Evolutionary conservation across 2,888 invertebrate species (phyloP), one percentile per base, ranked within the genome.

Genomic region (Standfussiana lucernea): DNA sequence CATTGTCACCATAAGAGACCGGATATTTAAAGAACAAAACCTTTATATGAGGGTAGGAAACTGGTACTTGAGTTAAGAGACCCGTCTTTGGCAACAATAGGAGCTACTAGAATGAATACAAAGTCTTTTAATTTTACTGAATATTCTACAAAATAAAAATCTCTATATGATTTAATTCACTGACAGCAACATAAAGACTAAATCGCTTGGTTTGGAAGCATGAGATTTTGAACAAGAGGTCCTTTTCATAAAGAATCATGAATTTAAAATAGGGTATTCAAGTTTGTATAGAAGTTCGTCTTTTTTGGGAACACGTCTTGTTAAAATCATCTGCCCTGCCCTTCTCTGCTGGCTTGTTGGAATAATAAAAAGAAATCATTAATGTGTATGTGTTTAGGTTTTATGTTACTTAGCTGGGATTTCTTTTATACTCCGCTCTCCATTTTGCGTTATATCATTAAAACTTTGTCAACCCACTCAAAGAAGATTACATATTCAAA

Each of bases 401-500:
- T 59, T 59, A 32, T 18, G 13, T 13, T 50, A 50, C 10, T 50
- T 24, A 47, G 8, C 50, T n/a, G n/a, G n/a, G n/a, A 56, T 56
- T n/a, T 72, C 7, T 40, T 13, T 42, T n/a, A n/a, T n/a, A n/a
- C n/a, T 32, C 5, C 1, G 40, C 21, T 72, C 28, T n/a, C 6
- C 35, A n/a, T 37, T 47, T 70, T 18, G 28, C 15, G 28, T 45
- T 18, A 28, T 1, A 40, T 32, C 2, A 24, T 35, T 37, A 47
- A 47, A 72, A 72, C 11, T 50, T 24, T 35, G n/a, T 37, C 45
- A 40, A 53, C 37, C 53, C 10, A 5, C 18, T 45, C 15, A 47
- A 76, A 47, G 1, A 65, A 75, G 15, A 66, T 72, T 61, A 62
- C 47, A n/a, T 42, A 82, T 66, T 66, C 50, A 79, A 76, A 72